Percentiles rank a stretch among this genome's conserved stretches.
phyloP scores from a whole-genome alignment of 2,113 vertebrate genomes.

The Emydocephalus ijimae region DNA sequence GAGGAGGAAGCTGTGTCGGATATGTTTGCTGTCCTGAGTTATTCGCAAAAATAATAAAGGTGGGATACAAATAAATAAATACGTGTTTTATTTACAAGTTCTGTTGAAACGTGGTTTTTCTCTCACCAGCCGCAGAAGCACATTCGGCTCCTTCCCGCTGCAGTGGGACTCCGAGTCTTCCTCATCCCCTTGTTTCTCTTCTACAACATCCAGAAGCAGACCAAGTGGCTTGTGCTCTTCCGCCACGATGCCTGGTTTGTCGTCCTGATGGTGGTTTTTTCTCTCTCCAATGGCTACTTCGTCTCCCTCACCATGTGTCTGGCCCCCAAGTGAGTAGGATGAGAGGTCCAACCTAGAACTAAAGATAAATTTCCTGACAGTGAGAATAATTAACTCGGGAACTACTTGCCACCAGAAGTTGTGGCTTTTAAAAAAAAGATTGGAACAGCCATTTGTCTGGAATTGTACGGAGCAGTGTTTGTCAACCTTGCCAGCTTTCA shows the following conservation, averaged over 20 bases:
- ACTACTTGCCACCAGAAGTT: too few relatives aligned
- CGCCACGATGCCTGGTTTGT: slow-evolving; percentile 71
- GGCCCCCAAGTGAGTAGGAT: slow-evolving; percentile 78
- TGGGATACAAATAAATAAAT: too few relatives aligned
- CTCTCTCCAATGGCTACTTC: slow-evolving; percentile 82
- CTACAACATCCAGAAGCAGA: slow-evolving; percentile 74
- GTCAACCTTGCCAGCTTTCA: too few relatives aligned
- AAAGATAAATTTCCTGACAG: too few relatives aligned
- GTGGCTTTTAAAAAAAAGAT: too few relatives aligned
- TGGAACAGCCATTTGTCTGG: too few relatives aligned
- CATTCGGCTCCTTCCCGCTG: slow-evolving; percentile 71
- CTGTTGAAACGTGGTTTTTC: neutral
- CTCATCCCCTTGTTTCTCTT: slow-evolving; percentile 84
- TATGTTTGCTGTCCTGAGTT: too few relatives aligned
- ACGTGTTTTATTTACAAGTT: neutral
- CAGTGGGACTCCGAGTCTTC: slow-evolving; percentile 73
- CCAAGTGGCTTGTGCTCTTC: slow-evolving; percentile 72
- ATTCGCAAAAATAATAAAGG: too few relatives aligned
- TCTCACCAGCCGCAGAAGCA: slow-evolving; percentile 73
- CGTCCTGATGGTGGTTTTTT: slow-evolving; percentile 79
- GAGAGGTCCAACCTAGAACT: too few relatives aligned
- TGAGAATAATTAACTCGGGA: too few relatives aligned
- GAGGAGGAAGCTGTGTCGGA: too few relatives aligned
- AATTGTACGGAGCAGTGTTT: too few relatives aligned
- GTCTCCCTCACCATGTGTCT: slow-evolving; percentile 87